Base-by-base conservation (phyloP, 2,888 invertebrate species). In the Xestia sexstrigata region DNA sequence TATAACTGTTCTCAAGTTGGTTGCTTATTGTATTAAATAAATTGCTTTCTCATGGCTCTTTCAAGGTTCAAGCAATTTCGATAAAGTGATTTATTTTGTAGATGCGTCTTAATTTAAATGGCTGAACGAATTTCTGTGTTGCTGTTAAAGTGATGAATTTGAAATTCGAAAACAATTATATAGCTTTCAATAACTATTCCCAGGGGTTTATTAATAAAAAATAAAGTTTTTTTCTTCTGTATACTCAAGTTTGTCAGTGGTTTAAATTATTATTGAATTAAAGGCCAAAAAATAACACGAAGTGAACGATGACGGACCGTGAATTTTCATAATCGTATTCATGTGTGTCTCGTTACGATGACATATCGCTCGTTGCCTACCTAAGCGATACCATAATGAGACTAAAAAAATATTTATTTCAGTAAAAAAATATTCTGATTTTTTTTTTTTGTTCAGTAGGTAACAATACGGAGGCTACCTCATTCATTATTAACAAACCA, bases 401-500 rank as follows among this genome's bases (percentile, higher is more conserved):
- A 20, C 23, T 5, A 60, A 62, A n/a, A 62, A 60, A 58, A 68
- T n/a, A 70, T 23, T 66, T 58, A 67, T 62, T 66, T 23, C 42
- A 35, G 15, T 67, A 20, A 55, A 49, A 26, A 39, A 26, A 63
- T 6, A 39, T 39, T 65, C 8, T 47, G 15, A n/a, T 17, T 17
- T 11, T 35, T 8, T n/a, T 58, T 65, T 68, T 74, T 55, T 70
- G n/a, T 60, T n/a, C 55, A 47, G 1, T 39, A n/a, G n/a, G n/a
- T n/a, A 63, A 78, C 69, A 74, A 72, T 77, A 66, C 63, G 58
- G 30, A 17, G 62, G 70, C 72, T 62, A 60, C 47, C 73, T 87
- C 66, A 81, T 87, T 81, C 74, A 86, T 78, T 76, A 87, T 81
- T 69, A 62, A 84, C 39, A 76, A 71, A 45, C 58, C 70, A 52